A percentile compares a stretch with the other conserved stretches of the same genome.
Conservation (phyloP, 2,113 vertebrate genomes). For the Sitta europaea region DNA sequence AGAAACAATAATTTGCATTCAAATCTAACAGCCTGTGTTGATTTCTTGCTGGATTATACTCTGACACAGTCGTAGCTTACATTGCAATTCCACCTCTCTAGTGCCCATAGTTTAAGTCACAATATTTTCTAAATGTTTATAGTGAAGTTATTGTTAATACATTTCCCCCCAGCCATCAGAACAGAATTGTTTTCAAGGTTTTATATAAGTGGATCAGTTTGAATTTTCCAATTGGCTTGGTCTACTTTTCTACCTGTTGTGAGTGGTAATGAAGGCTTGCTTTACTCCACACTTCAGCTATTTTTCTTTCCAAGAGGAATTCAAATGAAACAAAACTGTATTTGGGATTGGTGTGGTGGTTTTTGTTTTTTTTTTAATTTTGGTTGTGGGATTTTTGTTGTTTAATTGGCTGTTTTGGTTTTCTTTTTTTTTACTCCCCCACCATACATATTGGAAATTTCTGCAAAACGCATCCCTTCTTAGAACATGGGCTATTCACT, state of each 20-base stretch:
- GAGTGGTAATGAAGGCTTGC: not conserved
- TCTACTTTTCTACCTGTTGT: slow-evolving; percentile 5
- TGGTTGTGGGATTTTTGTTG: not conserved
- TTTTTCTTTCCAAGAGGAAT: not conserved
- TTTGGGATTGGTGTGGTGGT: not conserved
- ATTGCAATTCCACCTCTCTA: not conserved
- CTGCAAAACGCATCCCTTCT: not conserved
- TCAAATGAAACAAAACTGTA: not conserved
- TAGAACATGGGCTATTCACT: not conserved
- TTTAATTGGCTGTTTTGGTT: not conserved
- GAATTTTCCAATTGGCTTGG: not conserved
- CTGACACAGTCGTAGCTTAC: not conserved
- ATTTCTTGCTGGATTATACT: not conserved
- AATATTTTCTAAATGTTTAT: not conserved
- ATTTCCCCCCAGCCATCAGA: not conserved
- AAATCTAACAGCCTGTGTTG: not conserved
- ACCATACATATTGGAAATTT: not conserved
- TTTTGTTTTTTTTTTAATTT: not conserved
- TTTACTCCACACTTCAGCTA: not conserved
- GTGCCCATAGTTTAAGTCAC: not conserved
- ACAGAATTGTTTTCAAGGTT: not conserved
- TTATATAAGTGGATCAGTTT: not conserved
- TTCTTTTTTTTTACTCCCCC: not conserved
- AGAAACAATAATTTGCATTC: not conserved
- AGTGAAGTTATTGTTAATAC: not conserved